Base-by-base conservation (phyloP, 2,888 invertebrate species). In the Trilocha varians region DNA sequence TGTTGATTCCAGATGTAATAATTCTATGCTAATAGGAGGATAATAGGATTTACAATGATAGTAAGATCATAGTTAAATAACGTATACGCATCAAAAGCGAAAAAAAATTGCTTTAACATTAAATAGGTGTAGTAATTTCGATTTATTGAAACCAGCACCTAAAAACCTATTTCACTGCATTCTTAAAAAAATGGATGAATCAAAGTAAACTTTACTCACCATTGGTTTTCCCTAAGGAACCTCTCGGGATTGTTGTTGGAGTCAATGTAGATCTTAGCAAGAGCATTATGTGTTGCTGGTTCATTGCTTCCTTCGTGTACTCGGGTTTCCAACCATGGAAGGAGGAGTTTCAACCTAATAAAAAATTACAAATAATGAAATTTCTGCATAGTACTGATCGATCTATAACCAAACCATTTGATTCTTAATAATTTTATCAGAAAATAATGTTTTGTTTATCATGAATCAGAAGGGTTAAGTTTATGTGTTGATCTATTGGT, bases 221-320 rank as follows among this genome's bases (percentile, higher is more conserved):
- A 92, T 73, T 92, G 92, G 65, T 92, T 92, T 68, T 91, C 92
- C 62, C 91, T 96, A 44, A 98, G 89, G 87, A 97, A 99, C 59
- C 99, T 87, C 72, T 99, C 99, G 0, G 99, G 98, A 76, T 99
- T 99, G 72, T 99, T 99, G 85, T 99, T 99, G 50, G 98, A 96
- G 79, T 99, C 99, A 61, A 99, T 99, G 87, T 99, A 99, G 62
- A 99, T 99, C 80, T 99, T 99, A 43, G 99, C 99, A 53, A 99
- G 87, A 1, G 99, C 99, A 79, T 99, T 99, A 82, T 99, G 99
- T 0, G 99, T 99, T 11, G 99, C 99, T 3, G 99, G 95, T 70
- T 99, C 99, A 9, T 92, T 93, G 67, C 97, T 96, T 33, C 98
- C 98, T 66, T 99, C 99, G 70, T 99, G 99, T 16, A 98, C 95